These are phyloP conservation scores for Nycticorax nycticorax DNA, from an alignment of 2,113 vertebrate genomes.

Conservation along the genomic window DNA sequence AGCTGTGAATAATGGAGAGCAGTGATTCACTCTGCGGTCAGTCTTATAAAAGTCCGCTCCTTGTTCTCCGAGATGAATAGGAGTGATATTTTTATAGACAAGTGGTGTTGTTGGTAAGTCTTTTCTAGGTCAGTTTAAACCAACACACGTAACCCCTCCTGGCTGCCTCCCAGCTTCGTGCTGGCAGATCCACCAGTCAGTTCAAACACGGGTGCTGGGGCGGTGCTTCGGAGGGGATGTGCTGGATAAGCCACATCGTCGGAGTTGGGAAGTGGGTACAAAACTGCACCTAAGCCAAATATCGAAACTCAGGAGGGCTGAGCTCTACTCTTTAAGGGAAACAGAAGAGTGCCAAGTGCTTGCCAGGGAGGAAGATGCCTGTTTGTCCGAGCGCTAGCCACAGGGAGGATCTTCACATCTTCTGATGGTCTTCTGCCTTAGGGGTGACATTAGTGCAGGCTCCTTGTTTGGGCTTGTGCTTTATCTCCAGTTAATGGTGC, in stretches of 20 bases:
- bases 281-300: background rate
- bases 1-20: background rate
- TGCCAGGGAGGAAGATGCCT: background rate
- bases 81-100: background rate
- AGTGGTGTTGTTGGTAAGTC: background rate
- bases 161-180: background rate
- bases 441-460: too few relatives aligned
- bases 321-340: background rate
- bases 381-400: background rate
- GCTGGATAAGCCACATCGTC: background rate
- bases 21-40: background rate
- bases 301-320: background rate
- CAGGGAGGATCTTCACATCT: background rate
- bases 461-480: background rate
- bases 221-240: background rate
- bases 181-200: background rate
- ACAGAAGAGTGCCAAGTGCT: background rate
- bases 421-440: background rate
- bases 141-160: background rate
- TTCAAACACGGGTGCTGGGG: background rate
- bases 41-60: constrained; percentile 1
- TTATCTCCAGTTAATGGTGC: background rate
- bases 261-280: background rate
- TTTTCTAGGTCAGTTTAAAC: constrained; percentile 22
- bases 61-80: background rate